Conservation (phyloP, 2,888 invertebrate species). For the Scaeva pyrastri region DNA sequence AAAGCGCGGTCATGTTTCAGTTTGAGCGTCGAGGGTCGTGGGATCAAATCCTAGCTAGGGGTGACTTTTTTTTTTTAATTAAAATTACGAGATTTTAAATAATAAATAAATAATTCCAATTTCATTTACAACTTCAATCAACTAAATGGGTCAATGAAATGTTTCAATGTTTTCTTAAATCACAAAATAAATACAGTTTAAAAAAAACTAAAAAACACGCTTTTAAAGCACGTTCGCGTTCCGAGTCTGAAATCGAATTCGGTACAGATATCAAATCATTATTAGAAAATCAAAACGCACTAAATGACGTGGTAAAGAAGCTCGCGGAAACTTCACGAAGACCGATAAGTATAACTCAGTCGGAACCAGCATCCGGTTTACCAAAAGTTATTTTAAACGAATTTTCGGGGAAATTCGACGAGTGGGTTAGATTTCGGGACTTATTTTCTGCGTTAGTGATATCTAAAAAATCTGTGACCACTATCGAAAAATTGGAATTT, state of each 20-base stretch:
- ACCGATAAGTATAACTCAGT: background rate
- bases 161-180: too few species aligned
- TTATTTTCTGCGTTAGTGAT: background rate
- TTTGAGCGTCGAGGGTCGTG: too few species aligned
- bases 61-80: too few species aligned
- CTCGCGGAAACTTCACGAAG: slow-evolving; percentile 17
- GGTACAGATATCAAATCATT: background rate
- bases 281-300: background rate
- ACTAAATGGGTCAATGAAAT: too few species aligned
- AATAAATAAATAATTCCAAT: too few species aligned
- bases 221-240: too few species aligned
- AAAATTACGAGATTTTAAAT: too few species aligned
- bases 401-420: background rate
- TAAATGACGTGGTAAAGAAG: slow-evolving; percentile 13
- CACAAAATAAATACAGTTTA: too few species aligned
- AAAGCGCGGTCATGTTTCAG: too few species aligned
- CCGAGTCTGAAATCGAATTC: background rate
- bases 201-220: too few species aligned
- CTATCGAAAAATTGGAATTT: slow-evolving; percentile 38
- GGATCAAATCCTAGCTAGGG: too few species aligned
- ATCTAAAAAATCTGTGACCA: background rate
- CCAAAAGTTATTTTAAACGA: background rate
- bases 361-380: background rate
- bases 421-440: background rate
- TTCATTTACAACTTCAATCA: too few species aligned